Evolutionary conservation across 2,797 vertebrate genomes (phyloP), one percentile per base, ranked within the genome.

Genomic region (Bovichtus variegatus): DNA sequence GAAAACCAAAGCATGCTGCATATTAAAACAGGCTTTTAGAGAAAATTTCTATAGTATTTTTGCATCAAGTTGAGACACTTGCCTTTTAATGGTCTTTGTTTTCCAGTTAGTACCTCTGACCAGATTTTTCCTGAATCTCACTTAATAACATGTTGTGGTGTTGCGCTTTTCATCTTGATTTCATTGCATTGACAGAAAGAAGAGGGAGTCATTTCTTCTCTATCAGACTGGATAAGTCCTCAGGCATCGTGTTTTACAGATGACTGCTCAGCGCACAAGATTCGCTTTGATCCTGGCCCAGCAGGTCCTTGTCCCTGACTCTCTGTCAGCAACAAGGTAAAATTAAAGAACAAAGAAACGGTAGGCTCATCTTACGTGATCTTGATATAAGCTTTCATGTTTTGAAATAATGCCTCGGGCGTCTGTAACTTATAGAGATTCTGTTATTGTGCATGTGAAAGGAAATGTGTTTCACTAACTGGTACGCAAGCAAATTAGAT

Each of bases 291-390:
- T 91, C 84, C 82, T 76, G 80, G 89, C 88, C 84, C 83, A 44
- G 60, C 71, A 87, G 88, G 87, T 91, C 83, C 71, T 76, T 74
- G 84, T 90, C 76, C 78, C 77, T 70, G 80, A 90, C 75, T 91
- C 36, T 71, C 43, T 84, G 80, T 80, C 73, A 85, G 71, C 71
- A 87, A 70, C 74, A 71, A 81, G 57, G 73, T 82, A 19, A 67
- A 84, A 86, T 86, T 71, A 81, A 82, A 86, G 74, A 88, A 91
- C 78, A 85, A 92, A 89, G 87, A 79, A 81, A 86, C 51, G 16
- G 29, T 75, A 16, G 70, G 81, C 75, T 85, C 67, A 43, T 87
- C 78, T 86, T 76, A 79, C 78, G 31, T 58, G 66, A 78, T 85
- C 66, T 72, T 77, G 19, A 74, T 46, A 58, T 82, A 40, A 65